Base-by-base conservation (phyloP, 2,113 vertebrate species). In the Cephalopterus ornatus region DNA sequence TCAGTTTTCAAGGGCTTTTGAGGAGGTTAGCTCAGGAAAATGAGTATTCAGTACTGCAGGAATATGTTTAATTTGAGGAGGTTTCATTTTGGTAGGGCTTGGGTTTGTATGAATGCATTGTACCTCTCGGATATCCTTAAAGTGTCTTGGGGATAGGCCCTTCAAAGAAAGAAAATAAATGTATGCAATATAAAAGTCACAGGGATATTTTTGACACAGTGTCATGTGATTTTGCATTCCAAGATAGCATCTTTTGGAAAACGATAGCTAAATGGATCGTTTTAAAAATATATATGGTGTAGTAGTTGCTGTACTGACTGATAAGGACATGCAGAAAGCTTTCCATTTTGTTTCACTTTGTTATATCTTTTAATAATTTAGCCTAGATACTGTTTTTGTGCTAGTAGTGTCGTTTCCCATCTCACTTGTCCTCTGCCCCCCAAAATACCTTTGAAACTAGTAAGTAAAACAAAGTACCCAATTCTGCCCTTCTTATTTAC, bases 111-210 rank as follows among this genome's bases (percentile, higher is more conserved):
- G 71, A 96, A 70, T 85, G 49, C 81, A 18, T 62, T 66, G 84
- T 76, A 85, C 92, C 56, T 82, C 87, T 94, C 21, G 9, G 67
- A 76, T 93, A 71, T 92, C 91, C 92, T 95, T 96, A 94, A 85
- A 95, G 78, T 55, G 1, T 94, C 30, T 17, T 85, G 85, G 74
- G 96, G 91, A 87, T 82, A 68, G 95, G 77, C 71, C 87, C 73
- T 95, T 97, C 94, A 96, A 96, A 97, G 87, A 95, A 89, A 91
- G 71, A 88, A 95, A 96, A 96, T 89, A 95, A 94, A 96, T 93
- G 77, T 94, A 94, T 89, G 92, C 91, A 97, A 88, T 96, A 91
- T 92, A 94, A 85, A 96, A 97, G 93, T 96, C 89, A 89, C 70
- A 46, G 87, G 87, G 92, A 85, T 96, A 87, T 96, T 97, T 96